A percentile compares a stretch with the other conserved stretches of the same genome.
Evolutionary conservation across 2,888 invertebrate genomes (phyloP).

Genomic region (Brenthis ino): DNA sequence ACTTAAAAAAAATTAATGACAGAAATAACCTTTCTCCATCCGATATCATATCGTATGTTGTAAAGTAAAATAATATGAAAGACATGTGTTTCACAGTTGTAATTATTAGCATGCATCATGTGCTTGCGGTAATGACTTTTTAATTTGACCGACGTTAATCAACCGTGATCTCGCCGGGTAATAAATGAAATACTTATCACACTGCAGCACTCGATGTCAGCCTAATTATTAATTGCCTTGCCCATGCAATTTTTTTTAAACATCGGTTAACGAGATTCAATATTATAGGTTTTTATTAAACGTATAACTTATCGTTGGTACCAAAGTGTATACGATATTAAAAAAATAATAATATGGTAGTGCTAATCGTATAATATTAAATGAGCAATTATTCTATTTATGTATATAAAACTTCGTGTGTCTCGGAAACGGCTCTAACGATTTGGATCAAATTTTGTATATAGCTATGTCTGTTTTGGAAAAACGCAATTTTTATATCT

Average conservation of each 20-base stretch:
- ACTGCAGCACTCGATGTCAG: slow-evolving; percentile 11
- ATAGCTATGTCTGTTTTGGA: too few species aligned
- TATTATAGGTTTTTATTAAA: neutral
- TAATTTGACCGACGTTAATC: slow-evolving; percentile 40
- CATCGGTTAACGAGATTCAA: neutral
- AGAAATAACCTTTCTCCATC: neutral
- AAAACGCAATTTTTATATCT: too few species aligned
- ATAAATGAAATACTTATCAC: slow-evolving; percentile 28
- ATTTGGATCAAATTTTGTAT: too few species aligned
- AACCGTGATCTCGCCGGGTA: slow-evolving; percentile 20
- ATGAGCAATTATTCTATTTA: neutral
- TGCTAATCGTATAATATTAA: neutral
- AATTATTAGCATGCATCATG: slow-evolving; percentile 27
- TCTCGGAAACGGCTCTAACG: too few species aligned
- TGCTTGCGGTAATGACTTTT: slow-evolving; percentile 39
- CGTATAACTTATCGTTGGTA: neutral
- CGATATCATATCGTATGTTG: neutral
- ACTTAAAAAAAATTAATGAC: too few species aligned
- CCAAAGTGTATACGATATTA: neutral
- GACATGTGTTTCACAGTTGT: slow-evolving; percentile 10
- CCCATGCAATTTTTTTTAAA: neutral
- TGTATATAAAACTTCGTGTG: neutral
- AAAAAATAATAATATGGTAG: neutral
- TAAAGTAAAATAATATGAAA: neutral
- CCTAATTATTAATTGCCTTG: slow-evolving; percentile 15